phyloP scores from a whole-genome alignment of 2,113 vertebrate genomes.

The Thamnophis sirtalis region DNA sequence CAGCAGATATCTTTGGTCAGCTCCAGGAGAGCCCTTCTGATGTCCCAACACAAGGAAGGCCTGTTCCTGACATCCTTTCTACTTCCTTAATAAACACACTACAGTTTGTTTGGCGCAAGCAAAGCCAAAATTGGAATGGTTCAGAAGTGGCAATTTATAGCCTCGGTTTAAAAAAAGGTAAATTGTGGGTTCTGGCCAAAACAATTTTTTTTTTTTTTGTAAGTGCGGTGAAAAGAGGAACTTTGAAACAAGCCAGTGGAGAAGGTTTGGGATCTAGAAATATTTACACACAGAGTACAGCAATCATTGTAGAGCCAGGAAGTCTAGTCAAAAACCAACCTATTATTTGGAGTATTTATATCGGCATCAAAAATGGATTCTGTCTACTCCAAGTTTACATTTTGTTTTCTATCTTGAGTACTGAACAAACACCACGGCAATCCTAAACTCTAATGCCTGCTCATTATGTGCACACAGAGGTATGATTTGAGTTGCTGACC shows the following conservation, averaged over 20 bases:
- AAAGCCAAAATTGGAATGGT: constrained; percentile 30
- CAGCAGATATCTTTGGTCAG: background rate
- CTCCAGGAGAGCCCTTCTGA: background rate
- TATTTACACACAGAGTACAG: constrained; percentile 32
- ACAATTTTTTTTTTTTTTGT: constrained; percentile 5
- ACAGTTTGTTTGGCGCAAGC: constrained; percentile 4
- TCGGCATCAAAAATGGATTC: constrained; percentile 37
- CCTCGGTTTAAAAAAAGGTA: constrained; percentile 38
- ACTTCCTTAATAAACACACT: constrained; percentile 12
- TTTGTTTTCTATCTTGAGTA: constrained; percentile 66
- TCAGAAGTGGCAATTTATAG: constrained; percentile 20
- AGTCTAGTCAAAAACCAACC: constrained; percentile 62
- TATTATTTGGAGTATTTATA: constrained; percentile 72
- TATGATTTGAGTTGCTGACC: constrained; percentile 53
- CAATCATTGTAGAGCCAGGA: constrained; percentile 57
- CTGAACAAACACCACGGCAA: constrained; percentile 62
- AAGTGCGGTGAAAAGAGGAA: constrained; percentile 38
- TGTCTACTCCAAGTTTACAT: constrained; percentile 46
- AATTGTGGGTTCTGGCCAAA: constrained; percentile 38
- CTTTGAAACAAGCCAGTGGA: constrained; percentile 40
- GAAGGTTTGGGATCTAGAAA: constrained; percentile 44
- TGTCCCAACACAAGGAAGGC: background rate
- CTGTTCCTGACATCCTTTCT: background rate
- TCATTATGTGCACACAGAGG: constrained; percentile 61
- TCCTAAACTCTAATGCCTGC: constrained; percentile 65